Conservation (phyloP, 1,140 invertebrate species). For the Maniola jurtina region DNA sequence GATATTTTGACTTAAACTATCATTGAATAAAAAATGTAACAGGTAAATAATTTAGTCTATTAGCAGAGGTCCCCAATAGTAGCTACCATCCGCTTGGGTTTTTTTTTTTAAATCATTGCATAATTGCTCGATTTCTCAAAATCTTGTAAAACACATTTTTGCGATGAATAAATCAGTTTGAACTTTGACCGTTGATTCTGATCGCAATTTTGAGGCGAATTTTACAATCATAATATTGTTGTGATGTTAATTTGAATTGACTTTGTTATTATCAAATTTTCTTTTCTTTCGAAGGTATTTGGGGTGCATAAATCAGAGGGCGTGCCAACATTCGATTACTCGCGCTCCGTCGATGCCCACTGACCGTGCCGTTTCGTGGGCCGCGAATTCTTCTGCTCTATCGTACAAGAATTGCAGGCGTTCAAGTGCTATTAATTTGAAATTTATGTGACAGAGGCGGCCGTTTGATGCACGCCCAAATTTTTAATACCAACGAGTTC, state of each 20-base stretch:
- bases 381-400: constrained; percentile 15
- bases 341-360: constrained; percentile 12
- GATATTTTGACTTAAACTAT: no score
- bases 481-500: background rate
- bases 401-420: constrained; percentile 11
- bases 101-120: no score
- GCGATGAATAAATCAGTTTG: no score
- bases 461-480: background rate
- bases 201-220: no score
- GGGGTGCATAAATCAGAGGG: constrained; percentile 13
- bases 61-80: no score
- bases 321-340: constrained; percentile 22
- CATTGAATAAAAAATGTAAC: no score
- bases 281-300: background rate
- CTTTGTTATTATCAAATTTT: background rate
- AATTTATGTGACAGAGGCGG: background rate
- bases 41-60: no score
- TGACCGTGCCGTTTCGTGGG: constrained; percentile 21
- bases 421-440: constrained; percentile 6
- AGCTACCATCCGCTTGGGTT: no score
- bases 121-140: no score
- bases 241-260: background rate
- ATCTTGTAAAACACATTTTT: no score
- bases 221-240: no score
- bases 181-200: no score